Conservation (phyloP, 2,888 invertebrate species). For the Deilephila porcellus region DNA sequence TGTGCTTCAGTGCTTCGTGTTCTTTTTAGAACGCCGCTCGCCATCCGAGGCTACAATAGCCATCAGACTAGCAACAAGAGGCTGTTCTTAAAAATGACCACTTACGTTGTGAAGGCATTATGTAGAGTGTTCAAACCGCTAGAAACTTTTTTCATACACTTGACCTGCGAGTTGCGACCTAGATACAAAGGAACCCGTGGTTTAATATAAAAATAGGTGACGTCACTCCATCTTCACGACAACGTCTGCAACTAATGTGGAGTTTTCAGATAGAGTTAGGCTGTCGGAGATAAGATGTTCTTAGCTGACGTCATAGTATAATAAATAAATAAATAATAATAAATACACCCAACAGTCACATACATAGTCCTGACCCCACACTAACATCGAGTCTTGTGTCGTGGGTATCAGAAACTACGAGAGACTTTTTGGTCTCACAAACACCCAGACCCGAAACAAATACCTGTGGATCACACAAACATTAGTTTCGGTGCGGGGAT, state of each 20-base stretch:
- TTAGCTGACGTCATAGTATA: no score
- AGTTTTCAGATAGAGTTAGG: neutral
- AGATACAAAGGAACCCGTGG: neutral
- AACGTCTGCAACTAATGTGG: neutral
- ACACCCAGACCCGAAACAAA: no score
- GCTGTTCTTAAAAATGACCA: conserved; percentile 7
- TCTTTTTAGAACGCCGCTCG: neutral
- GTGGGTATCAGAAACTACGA: no score
- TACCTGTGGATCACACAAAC: no score
- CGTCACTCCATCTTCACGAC: conserved; percentile 3
- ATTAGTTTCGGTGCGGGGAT: no score
- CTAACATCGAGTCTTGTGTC: no score
- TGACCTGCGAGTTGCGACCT: conserved; percentile 17
- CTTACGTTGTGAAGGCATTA: conserved; percentile 7
- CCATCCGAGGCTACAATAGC: neutral
- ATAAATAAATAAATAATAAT: no score
- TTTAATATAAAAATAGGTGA: conserved; percentile 13
- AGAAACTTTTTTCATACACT: conserved; percentile 8
- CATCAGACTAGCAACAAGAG: neutral
- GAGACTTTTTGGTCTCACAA: no score
- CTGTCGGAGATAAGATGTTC: no score
- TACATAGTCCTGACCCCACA: no score
- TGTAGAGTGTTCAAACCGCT: conserved; percentile 5
- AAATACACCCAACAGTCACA: no score
- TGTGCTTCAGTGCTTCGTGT: neutral